Percentiles rank a stretch among this genome's conserved stretches.
phyloP scores from a whole-genome alignment of 2,888 invertebrate species.

The Galerucella nymphaeae region DNA sequence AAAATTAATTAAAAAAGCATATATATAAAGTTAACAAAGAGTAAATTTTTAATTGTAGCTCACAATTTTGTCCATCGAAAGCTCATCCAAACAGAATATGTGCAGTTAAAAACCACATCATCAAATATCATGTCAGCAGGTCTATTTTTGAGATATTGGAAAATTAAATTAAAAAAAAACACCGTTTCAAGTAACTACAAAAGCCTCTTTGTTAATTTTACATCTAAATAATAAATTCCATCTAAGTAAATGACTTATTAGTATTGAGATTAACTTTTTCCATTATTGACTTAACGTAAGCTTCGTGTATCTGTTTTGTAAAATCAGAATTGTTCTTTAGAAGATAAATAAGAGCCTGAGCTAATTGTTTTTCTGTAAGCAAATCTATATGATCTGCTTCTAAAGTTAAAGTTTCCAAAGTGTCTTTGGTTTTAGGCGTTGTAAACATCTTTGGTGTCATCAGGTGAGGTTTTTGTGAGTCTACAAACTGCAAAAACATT shows the following conservation, averaged over 20 bases:
- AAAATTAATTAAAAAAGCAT: background rate
- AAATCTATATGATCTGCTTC: constrained; percentile 69
- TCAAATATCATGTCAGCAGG: too few species aligned
- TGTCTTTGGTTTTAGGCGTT: constrained; percentile 63
- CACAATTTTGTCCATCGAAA: background rate
- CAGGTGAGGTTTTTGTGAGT: constrained; percentile 76
- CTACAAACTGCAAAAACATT: constrained; percentile 21
- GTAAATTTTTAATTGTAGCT: background rate
- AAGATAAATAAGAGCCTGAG: constrained; percentile 89
- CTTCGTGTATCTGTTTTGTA: constrained; percentile 89
- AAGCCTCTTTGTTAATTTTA: constrained; percentile 1
- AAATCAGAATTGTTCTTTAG: constrained; percentile 90
- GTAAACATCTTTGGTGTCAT: constrained; percentile 91
- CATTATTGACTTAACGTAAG: constrained; percentile 88
- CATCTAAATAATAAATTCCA: background rate
- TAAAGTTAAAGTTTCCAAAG: constrained; percentile 26
- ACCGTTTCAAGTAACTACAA: background rate
- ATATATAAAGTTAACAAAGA: background rate
- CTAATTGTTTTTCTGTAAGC: constrained; percentile 86
- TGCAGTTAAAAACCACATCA: too few species aligned
- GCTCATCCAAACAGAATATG: too few species aligned
- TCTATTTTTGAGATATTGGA: background rate
- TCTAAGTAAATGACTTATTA: constrained; percentile 37
- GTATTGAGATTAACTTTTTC: constrained; percentile 64
- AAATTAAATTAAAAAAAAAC: background rate